A percentile compares a stretch with the other conserved stretches of the same genome.
Conservation (phyloP, 2,797 vertebrate genomes). For the Myioborus miniatus region DNA sequence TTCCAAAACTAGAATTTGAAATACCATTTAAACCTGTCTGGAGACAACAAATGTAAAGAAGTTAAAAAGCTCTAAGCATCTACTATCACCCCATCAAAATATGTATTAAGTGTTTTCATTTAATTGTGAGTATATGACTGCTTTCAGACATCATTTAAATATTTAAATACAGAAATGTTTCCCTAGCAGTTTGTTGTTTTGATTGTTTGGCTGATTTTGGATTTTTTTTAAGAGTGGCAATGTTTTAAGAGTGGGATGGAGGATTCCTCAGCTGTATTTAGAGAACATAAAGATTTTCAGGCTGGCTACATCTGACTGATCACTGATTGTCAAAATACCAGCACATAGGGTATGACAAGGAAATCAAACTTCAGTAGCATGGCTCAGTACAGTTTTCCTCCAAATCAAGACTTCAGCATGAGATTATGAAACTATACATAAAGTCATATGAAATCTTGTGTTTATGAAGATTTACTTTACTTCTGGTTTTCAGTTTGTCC, state of each 20-base stretch:
- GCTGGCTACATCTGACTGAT: neutral
- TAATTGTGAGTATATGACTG: neutral
- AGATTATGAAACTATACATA: neutral
- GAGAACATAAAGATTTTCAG: neutral
- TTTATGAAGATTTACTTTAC: neutral
- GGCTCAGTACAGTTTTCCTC: neutral
- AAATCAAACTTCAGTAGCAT: neutral
- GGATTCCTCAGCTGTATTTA: neutral
- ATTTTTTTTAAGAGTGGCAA: neutral
- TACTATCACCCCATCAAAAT: neutral
- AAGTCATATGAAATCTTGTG: neutral
- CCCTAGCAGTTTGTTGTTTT: neutral
- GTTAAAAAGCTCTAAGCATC: neutral
- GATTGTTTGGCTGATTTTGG: neutral
- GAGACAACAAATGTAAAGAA: neutral
- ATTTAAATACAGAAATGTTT: neutral
- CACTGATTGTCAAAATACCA: neutral
- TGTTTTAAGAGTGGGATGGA: neutral
- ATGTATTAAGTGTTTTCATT: neutral
- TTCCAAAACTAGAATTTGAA: neutral
- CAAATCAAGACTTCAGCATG: neutral
- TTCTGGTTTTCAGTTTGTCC: neutral
- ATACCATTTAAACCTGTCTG: neutral
- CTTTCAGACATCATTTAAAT: neutral
- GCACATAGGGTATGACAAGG: neutral